These are phyloP conservation scores for Alces alces DNA, from an alignment of 2,113 vertebrate species.

Conservation along the genomic window DNA sequence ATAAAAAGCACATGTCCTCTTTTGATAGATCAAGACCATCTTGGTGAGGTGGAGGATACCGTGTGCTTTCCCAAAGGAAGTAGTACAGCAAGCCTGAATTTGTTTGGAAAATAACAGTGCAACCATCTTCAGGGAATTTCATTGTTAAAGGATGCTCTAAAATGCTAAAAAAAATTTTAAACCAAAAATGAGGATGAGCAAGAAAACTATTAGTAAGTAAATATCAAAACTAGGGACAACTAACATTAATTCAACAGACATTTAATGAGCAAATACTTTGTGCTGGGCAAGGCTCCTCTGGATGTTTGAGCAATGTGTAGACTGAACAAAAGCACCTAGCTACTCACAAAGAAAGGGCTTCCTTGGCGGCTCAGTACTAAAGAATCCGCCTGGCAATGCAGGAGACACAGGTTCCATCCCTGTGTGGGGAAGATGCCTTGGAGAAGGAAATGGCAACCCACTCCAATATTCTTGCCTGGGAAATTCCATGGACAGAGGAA, in stretches of 20 bases:
- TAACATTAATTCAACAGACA: neutral
- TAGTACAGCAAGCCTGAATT: neutral
- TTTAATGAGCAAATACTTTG: neutral
- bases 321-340: neutral
- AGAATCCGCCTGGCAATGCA: fast-evolving
- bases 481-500: neutral
- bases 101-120: neutral
- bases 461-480: neutral
- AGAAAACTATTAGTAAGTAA: neutral
- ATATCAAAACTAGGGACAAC: neutral
- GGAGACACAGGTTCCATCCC: neutral
- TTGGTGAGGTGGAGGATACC: too few species aligned
- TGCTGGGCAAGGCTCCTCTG: neutral
- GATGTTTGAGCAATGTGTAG: fast-evolving
- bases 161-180: neutral
- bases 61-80: neutral
- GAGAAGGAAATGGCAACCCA: neutral
- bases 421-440: neutral
- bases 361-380: neutral
- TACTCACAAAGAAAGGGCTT: neutral
- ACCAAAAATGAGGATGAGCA: neutral
- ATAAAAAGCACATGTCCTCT: neutral
- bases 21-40: neutral
- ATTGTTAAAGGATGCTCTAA: neutral
- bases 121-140: neutral